Percentiles rank a stretch among this genome's conserved stretches.
Evolutionary conservation across 2,797 vertebrate genomes (phyloP).

Genomic region (Eulemur albifrons): DNA sequence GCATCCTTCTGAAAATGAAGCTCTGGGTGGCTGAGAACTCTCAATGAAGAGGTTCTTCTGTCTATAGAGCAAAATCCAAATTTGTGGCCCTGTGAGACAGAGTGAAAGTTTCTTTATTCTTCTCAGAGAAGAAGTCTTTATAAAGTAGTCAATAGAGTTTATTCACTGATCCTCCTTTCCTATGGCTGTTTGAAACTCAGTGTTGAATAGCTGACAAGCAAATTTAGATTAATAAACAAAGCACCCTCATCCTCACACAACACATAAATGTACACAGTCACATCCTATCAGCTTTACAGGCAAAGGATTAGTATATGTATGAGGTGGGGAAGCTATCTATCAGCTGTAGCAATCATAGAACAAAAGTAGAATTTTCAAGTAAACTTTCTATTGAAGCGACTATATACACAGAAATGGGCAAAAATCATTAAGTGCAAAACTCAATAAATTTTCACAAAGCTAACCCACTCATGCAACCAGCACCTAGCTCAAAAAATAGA

Average conservation of each 20-base stretch:
- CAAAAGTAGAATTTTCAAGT: not conserved
- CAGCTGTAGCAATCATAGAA: not conserved
- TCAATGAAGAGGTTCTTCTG: not conserved
- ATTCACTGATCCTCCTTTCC: constrained; percentile 18
- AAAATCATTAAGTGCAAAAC: not conserved
- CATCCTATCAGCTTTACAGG: not conserved
- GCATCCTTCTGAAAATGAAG: constrained; percentile 4
- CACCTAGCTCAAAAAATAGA: not conserved
- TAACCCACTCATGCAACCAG: not conserved
- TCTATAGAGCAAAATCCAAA: not conserved
- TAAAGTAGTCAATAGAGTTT: not conserved
- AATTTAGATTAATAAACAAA: not conserved
- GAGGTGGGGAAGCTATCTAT: not conserved
- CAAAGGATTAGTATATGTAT: not conserved
- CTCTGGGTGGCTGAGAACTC: not conserved
- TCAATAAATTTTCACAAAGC: not conserved
- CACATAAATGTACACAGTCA: not conserved
- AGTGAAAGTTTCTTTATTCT: constrained; percentile 28
- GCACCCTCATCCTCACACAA: not conserved
- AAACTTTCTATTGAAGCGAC: not conserved
- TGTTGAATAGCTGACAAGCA: constrained; percentile 39
- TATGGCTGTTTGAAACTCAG: not conserved
- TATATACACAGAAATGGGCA: not conserved
- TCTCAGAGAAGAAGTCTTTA: not conserved
- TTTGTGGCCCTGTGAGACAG: not conserved